Conservation (phyloP, 1,140 invertebrate genomes). For the Papilio helenus region DNA sequence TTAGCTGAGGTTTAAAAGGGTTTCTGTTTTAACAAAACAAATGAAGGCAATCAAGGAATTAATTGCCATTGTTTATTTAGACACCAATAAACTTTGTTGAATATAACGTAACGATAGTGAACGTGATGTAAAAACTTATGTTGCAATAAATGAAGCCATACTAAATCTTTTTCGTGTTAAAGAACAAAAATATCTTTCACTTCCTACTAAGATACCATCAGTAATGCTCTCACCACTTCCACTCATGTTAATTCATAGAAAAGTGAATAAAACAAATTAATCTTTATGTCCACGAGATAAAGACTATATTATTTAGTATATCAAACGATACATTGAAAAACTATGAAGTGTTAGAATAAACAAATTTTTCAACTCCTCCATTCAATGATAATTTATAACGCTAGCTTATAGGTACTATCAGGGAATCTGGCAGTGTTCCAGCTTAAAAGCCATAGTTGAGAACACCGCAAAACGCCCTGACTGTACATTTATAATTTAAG, state of each 20-base stretch:
- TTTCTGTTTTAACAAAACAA: no score
- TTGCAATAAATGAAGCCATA: not conserved
- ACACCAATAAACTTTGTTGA: no score
- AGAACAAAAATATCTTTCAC: not conserved
- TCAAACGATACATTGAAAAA: not conserved
- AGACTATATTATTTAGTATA: not conserved
- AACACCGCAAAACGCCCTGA: no score
- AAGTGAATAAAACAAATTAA: not conserved
- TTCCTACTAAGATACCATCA: not conserved
- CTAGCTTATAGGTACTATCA: not conserved
- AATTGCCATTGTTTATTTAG: no score
- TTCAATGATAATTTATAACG: not conserved
- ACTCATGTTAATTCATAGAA: not conserved
- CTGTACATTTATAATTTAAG: not conserved
- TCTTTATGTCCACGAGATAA: not conserved
- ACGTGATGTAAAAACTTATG: not conserved
- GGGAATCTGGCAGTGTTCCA: no score
- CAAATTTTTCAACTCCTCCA: not conserved
- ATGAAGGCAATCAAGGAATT: no score
- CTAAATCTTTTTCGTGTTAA: not conserved
- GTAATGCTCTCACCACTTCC: constrained; percentile 3
- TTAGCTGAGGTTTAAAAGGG: no score
- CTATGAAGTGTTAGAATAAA: not conserved
- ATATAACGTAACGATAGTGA: no score
- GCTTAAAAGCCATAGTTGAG: no score